Evolutionary conservation across 2,888 invertebrate genomes (phyloP).

Genomic region (Monochamus alternatus): DNA sequence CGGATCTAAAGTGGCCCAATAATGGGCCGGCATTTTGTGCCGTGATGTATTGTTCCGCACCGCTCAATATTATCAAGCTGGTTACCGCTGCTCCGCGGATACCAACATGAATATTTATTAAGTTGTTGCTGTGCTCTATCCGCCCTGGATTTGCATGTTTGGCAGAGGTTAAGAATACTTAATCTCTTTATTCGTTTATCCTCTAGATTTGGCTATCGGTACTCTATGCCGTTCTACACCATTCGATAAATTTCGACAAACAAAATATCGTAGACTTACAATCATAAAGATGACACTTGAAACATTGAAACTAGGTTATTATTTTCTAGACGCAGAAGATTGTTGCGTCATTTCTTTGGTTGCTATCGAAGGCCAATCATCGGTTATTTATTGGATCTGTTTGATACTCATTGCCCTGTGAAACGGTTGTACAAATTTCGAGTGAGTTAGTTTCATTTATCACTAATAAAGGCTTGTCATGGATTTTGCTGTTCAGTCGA

Average conservation of each 20-base stretch:
- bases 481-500: too few relatives aligned
- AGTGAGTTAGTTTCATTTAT: too few relatives aligned
- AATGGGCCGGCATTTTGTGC: conserved; percentile 42
- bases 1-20: conserved; percentile 49
- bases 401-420: too few relatives aligned
- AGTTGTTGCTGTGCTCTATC: conserved; percentile 31
- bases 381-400: too few relatives aligned
- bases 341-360: too few relatives aligned
- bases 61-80: conserved; percentile 35
- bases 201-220: conserved; percentile 24
- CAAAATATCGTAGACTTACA: too few relatives aligned
- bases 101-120: conserved; percentile 37
- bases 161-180: conserved; percentile 33
- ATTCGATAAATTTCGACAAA: not conserved
- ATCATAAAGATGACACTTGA: too few relatives aligned
- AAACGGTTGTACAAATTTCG: too few relatives aligned
- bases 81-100: conserved; percentile 32
- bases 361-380: too few relatives aligned
- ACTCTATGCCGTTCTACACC: not conserved
- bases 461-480: too few relatives aligned
- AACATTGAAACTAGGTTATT: too few relatives aligned
- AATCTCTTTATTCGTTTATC: conserved; percentile 36
- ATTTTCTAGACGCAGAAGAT: too few relatives aligned
- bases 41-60: conserved; percentile 43
- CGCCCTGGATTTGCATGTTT: conserved; percentile 32